Conservation (phyloP, 2,113 vertebrate species). For the Carlito syrichta region DNA sequence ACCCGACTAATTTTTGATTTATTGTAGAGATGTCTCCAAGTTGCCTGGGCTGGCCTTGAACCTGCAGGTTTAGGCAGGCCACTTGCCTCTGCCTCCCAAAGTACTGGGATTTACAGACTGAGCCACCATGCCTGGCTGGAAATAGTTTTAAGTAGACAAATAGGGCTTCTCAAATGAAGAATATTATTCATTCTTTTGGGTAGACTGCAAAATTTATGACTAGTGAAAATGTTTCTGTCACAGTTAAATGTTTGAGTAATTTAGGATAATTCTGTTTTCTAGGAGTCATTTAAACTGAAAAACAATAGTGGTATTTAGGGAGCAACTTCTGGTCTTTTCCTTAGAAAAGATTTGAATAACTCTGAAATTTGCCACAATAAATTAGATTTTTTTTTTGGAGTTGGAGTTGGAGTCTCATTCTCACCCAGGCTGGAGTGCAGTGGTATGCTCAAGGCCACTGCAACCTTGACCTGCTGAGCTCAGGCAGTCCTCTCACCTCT, state of each 20-base stretch:
- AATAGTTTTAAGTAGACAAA: conserved; percentile 12
- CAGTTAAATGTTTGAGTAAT: conserved; percentile 51
- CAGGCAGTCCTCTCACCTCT: no score
- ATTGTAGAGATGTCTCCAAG: no score
- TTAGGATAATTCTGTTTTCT: conserved; percentile 35
- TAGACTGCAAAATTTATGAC: conserved; percentile 1
- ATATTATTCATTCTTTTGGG: conserved; percentile 15
- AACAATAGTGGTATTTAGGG: neutral
- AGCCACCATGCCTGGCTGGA: no score
- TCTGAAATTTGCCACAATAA: neutral
- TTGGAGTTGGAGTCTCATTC: no score
- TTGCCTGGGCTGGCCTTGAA: no score
- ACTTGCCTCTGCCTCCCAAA: no score
- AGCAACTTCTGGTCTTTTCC: conserved; percentile 8
- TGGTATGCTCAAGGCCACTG: no score
- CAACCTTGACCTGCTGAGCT: no score
- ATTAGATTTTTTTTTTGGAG: neutral
- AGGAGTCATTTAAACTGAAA: conserved; percentile 25
- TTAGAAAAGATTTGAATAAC: neutral
- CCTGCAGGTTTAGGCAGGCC: no score
- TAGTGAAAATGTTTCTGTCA: conserved; percentile 36
- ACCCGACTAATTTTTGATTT: no score
- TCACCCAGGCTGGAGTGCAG: no score
- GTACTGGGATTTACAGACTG: no score
- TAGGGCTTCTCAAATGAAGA: conserved; percentile 2